A percentile compares a stretch with the other conserved stretches of the same genome.
Conservation (phyloP, 1,140 invertebrate genomes). For the Meloidogyne exigua region DNA sequence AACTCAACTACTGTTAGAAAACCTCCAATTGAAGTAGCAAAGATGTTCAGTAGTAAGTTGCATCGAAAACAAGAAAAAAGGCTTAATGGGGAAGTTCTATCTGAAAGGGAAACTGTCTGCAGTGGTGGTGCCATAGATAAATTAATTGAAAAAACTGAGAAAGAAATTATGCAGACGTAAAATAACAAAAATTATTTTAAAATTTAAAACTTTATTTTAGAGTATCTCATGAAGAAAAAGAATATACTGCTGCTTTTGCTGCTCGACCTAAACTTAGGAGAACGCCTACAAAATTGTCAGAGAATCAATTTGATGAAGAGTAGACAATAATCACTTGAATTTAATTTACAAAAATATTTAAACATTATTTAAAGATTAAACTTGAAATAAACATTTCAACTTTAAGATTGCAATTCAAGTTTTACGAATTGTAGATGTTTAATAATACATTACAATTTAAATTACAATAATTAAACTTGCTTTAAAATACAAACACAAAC, state of each 20-base stretch:
- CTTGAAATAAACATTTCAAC: no score
- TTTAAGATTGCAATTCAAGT: no score
- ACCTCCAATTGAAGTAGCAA: neutral
- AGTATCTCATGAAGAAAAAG: slow-evolving; percentile 25
- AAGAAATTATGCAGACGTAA: neutral
- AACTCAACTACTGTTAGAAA: neutral
- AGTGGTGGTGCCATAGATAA: neutral
- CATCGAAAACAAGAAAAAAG: slow-evolving; percentile 10
- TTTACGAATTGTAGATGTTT: no score
- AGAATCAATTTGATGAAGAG: neutral
- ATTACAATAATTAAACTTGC: no score
- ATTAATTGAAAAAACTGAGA: neutral
- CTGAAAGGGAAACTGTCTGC: neutral
- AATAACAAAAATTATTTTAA: no score
- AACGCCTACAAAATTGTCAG: slow-evolving; percentile 34
- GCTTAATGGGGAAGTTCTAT: neutral
- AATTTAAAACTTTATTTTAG: slow-evolving; percentile 9
- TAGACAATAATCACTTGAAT: neutral
- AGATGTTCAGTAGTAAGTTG: slow-evolving; percentile 20
- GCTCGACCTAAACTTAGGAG: slow-evolving; percentile 48
- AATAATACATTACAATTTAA: no score
- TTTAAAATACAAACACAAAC: no score
- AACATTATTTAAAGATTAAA: no score
- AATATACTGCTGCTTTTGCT: slow-evolving; percentile 45
- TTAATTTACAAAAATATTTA: no score